These are phyloP conservation scores for Sminthurinus aureus DNA, from an alignment of 2,888 invertebrate species.

Conservation along the genomic window DNA sequence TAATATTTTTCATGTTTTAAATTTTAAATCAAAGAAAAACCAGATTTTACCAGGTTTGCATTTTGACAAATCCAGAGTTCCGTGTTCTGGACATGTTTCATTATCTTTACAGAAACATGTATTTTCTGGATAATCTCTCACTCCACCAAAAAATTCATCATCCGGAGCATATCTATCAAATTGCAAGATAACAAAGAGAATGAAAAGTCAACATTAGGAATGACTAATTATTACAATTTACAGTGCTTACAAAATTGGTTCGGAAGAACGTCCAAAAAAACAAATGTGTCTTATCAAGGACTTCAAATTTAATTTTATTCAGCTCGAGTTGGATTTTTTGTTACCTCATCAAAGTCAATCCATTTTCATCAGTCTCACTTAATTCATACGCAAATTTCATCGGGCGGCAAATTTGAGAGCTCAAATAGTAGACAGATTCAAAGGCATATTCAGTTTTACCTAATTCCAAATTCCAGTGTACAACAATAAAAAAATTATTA, in stretches of 20 bases:
- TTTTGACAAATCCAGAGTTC: neutral
- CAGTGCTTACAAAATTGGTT: neutral
- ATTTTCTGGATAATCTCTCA: slow-evolving; percentile 3
- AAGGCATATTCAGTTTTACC: neutral
- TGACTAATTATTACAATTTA: neutral
- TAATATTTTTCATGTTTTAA: too few species aligned
- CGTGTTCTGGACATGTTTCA: neutral
- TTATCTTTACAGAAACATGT: neutral
- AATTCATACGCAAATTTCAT: neutral
- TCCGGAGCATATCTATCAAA: slow-evolving; percentile 9
- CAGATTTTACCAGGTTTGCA: neutral
- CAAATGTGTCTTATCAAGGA: too few species aligned
- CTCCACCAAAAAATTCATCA: neutral
- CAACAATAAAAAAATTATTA: too few species aligned
- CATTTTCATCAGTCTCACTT: slow-evolving; percentile 7
- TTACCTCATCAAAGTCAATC: neutral
- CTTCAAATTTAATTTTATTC: too few species aligned
- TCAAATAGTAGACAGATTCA: slow-evolving; percentile 1
- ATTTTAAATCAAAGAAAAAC: too few species aligned
- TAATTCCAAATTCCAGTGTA: too few species aligned
- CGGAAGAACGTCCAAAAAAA: neutral
- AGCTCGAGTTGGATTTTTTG: too few species aligned
- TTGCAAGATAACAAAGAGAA: too few species aligned
- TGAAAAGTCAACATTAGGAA: too few species aligned
- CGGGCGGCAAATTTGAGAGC: slow-evolving; percentile 5